Conservation (phyloP, 92 coral and sea anemone genomes). For the Micromussa lordhowensis region DNA sequence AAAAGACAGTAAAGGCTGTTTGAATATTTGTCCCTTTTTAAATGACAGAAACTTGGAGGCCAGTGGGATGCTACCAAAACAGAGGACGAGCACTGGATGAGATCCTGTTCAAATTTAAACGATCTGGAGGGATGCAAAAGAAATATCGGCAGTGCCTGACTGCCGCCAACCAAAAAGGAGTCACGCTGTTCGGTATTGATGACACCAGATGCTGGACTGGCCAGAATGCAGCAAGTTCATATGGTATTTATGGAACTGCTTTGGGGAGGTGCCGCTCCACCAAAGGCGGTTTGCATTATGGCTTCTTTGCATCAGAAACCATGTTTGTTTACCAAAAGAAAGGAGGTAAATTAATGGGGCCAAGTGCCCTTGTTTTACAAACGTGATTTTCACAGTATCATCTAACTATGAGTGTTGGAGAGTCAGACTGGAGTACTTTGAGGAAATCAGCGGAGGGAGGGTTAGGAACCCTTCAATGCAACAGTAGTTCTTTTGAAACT, state of each 20-base stretch:
- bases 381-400: not conserved
- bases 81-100: slow-evolving; percentile 11
- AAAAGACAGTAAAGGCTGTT: not conserved
- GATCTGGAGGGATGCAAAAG: not conserved
- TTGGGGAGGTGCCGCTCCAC: not conserved
- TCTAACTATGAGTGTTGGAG: not conserved
- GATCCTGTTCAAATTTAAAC: not conserved
- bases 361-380: not conserved
- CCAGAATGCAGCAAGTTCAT: not conserved
- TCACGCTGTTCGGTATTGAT: slow-evolving; percentile 1
- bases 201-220: slow-evolving; percentile 19
- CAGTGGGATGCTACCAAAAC: slow-evolving; percentile 21
- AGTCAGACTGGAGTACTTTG: no score
- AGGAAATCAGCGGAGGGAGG: no score
- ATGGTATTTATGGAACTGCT: not conserved
- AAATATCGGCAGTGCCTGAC: not conserved
- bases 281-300: not conserved
- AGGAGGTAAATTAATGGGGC: not conserved
- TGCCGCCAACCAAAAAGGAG: not conserved
- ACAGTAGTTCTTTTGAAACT: not conserved
- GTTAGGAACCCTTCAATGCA: not conserved
- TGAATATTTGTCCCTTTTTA: not conserved
- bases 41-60: slow-evolving; percentile 8
- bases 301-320: not conserved
- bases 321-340: not conserved